Percentiles rank a stretch among this genome's conserved stretches.
Conservation (phyloP, 2,888 invertebrate genomes). For the Meteorus cinctellus region DNA sequence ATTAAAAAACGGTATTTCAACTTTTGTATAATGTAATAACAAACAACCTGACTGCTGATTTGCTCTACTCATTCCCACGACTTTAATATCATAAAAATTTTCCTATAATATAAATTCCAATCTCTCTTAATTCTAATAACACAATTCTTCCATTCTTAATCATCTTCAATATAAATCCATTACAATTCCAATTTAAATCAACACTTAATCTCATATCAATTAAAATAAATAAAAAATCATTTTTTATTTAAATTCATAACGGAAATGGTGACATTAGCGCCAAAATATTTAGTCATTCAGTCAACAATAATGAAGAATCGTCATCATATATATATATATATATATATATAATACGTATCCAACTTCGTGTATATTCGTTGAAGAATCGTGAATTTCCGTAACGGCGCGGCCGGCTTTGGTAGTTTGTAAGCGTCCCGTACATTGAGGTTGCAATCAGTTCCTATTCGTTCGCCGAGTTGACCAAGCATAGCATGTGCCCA, state of each 20-base stretch:
- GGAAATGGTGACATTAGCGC: constrained; percentile 7
- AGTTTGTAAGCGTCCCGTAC: constrained; percentile 25
- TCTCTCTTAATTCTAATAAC: no score
- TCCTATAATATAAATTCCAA: no score
- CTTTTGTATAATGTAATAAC: no score
- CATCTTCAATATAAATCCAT: no score
- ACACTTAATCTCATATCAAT: not conserved
- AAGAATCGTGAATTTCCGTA: constrained; percentile 14
- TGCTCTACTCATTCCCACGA: no score
- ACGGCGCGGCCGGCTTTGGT: constrained; percentile 31
- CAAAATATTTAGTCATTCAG: constrained; percentile 5
- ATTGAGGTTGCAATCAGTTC: constrained; percentile 47
- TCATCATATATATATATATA: no score
- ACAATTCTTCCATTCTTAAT: no score
- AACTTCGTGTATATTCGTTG: constrained; percentile 25
- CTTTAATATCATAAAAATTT: no score
- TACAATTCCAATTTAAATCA: not conserved
- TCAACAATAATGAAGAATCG: not conserved
- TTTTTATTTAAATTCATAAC: not conserved
- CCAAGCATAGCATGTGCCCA: constrained; percentile 67
- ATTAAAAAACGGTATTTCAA: no score
- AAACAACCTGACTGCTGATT: no score
- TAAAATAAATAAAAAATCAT: not conserved
- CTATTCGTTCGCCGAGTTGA: constrained; percentile 52
- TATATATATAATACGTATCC: not conserved